Evolutionary conservation across 2,888 invertebrate genomes (phyloP).

Genomic region (Conomelus anceps): DNA sequence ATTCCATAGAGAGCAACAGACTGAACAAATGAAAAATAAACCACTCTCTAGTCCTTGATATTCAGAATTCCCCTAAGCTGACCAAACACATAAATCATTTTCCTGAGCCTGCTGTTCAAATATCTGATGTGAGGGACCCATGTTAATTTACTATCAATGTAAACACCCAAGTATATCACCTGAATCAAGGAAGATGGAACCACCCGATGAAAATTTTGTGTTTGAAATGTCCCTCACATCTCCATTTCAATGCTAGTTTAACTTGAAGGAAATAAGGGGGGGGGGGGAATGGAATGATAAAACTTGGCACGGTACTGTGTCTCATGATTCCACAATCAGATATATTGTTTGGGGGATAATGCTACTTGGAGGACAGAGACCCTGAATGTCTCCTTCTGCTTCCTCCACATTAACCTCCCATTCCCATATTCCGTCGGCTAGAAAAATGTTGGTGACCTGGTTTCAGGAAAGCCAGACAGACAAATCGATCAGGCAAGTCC

Average conservation of each 20-base stretch:
- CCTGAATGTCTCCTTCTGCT: neutral
- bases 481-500: neutral
- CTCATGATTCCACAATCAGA: neutral
- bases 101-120: no score
- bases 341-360: neutral
- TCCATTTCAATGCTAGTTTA: neutral
- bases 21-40: no score
- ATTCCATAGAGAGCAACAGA: no score
- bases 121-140: no score
- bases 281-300: no score
- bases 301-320: neutral
- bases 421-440: neutral
- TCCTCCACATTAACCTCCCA: neutral
- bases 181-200: neutral
- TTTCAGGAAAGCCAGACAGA: neutral
- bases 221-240: neutral
- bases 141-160: no score
- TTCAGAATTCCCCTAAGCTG: no score
- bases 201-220: neutral
- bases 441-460: neutral
- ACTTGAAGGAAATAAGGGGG: neutral
- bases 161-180: no score
- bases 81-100: no score
- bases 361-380: neutral
- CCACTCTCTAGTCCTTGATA: no score